Evolutionary conservation across 2,113 vertebrate species (phyloP), one percentile per base, ranked within the genome.

Genomic region (Phalacrocorax aristotelis): DNA sequence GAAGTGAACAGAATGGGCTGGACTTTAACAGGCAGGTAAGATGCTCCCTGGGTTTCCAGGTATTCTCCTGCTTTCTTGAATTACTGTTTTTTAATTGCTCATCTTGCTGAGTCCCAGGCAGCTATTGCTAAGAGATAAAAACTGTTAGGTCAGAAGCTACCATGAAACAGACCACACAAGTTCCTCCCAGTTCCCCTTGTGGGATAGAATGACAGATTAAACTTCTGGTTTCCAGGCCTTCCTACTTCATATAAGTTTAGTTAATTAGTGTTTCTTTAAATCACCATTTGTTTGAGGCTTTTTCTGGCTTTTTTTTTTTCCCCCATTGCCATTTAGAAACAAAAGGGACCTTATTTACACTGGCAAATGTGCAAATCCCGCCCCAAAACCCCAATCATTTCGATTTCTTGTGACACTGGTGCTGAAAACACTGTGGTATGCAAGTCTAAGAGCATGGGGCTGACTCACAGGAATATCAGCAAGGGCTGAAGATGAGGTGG

Each of bases 1-100:
- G 98, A 96, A 98, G 92, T 97, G 99, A 99, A 92, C 98, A 98
- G 93, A 99, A 99, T 83, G 98, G 99, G 88, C 97, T 99, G 87
- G 98, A 99, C 97, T 99, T 99, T 98, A 98, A 97, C 96, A 98
- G 99, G 97, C 99, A 99, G 95, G 99, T 99, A 98, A 98, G 98
- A 91, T 2, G 18, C 90, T 94, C 40, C 55, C 88, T 90, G 90
- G 83, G 27, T 90, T 76, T 30, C 87, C 89, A 95, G 95, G 91
- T 23, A 5, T 96, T 92, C 89, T 89, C 48, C 82, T 80, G 30
- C 38, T 92, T 72, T 65, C 68, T 90, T 84, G 42, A 51, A 64
- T 83, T n/a, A 88, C 22, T 69, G 61, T 44, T 57, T 76, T 89
- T 69, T 32, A 80, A 68, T 79, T 89, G 77, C 70, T 96, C 83